Percentiles rank a stretch among this genome's conserved stretches.
Evolutionary conservation across 2,113 vertebrate species (phyloP).

Genomic region (Dascyllus trimaculatus): DNA sequence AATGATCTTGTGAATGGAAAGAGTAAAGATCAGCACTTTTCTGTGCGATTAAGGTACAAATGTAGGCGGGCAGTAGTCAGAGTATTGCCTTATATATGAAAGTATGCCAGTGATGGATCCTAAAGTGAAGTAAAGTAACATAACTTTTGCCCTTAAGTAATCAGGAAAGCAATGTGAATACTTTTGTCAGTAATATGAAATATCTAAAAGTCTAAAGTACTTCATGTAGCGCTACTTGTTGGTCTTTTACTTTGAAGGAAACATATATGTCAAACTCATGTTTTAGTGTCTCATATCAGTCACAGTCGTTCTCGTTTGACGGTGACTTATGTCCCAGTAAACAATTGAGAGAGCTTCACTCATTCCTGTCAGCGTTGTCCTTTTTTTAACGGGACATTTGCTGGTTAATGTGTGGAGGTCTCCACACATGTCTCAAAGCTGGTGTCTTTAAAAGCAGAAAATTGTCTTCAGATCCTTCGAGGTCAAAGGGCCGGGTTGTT

Average conservation of each 20-base stretch:
- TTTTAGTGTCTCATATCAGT: background rate
- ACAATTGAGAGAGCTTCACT: conserved; percentile 2
- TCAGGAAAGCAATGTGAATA: no score
- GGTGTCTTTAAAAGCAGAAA: conserved; percentile 30
- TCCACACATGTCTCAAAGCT: background rate
- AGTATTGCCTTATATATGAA: no score
- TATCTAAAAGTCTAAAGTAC: background rate
- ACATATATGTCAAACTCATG: background rate
- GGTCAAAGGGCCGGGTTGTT: conserved; percentile 62
- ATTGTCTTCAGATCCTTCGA: conserved; percentile 16
- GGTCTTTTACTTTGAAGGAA: background rate
- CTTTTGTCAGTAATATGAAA: no score
- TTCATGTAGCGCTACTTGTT: background rate
- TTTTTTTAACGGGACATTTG: background rate
- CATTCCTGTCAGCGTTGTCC: background rate
- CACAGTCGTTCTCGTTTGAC: background rate
- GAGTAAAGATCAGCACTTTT: no score
- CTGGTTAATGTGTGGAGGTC: conserved; percentile 4
- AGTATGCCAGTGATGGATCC: no score
- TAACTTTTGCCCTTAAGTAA: no score
- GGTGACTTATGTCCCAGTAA: conserved; percentile 22
- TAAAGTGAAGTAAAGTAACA: no score
- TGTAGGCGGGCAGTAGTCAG: no score
- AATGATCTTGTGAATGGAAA: no score
- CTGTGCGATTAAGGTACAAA: no score